phyloP scores from a whole-genome alignment of 2,113 vertebrate species.

The Pholis gunnellus region DNA sequence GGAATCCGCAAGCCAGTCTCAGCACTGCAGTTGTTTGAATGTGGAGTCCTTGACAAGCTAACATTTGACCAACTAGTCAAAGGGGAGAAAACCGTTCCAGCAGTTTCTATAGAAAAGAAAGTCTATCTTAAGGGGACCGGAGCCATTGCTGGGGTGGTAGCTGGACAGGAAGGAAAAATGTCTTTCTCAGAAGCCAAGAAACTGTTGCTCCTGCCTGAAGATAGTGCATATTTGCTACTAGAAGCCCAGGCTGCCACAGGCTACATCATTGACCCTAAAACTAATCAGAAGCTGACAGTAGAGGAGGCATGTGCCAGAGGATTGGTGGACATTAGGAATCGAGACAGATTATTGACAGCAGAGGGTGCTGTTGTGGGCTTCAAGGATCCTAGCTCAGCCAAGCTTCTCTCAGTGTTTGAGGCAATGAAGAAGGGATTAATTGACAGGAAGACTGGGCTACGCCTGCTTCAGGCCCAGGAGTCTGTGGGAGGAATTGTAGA shows the following conservation, averaged over 20 bases:
- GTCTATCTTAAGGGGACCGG: constrained; percentile 92
- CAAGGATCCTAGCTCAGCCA: constrained; percentile 86
- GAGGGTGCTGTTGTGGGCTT: constrained; percentile 91
- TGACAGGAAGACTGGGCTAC: constrained; percentile 85
- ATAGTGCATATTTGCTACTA: constrained; percentile 88
- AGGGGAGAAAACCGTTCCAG: constrained; percentile 89
- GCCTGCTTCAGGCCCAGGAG: constrained; percentile 93
- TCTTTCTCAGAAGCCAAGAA: constrained; percentile 92
- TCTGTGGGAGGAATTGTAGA: constrained; percentile 92
- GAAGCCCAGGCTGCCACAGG: constrained; percentile 95
- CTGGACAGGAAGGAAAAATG: constrained; percentile 87
- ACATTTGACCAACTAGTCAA: constrained; percentile 89
- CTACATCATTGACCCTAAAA: constrained; percentile 90
- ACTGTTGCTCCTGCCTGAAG: constrained; percentile 85
- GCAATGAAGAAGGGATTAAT: constrained; percentile 92
- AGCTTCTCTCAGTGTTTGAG: constrained; percentile 88
- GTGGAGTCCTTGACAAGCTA: constrained; percentile 89
- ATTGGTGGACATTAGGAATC: constrained; percentile 87
- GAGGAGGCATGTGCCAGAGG: constrained; percentile 88
- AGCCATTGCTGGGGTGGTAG: constrained; percentile 89
- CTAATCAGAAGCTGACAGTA: constrained; percentile 88
- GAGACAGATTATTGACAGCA: constrained; percentile 87
- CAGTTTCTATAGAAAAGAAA: constrained; percentile 89
- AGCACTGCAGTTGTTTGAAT: constrained; percentile 91
- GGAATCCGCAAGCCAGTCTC: constrained; percentile 92